Conservation (phyloP, 2,113 vertebrate species). For the Puma concolor region DNA sequence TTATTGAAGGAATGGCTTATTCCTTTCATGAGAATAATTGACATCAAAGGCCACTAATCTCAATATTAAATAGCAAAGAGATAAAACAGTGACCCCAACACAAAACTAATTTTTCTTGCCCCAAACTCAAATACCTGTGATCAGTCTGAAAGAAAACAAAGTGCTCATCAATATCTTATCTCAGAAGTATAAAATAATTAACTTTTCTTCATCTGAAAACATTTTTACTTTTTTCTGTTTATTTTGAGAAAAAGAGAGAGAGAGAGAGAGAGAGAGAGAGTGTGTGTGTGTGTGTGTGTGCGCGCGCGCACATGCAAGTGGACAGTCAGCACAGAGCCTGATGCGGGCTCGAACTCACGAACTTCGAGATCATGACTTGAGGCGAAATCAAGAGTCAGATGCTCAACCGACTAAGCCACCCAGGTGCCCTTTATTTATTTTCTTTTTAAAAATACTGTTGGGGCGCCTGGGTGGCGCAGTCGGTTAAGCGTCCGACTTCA, state of each 20-base stretch:
- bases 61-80: constrained; percentile 49
- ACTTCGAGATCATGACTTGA: too few species aligned
- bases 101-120: background rate
- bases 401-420: too few species aligned
- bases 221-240: background rate
- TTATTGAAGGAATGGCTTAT: background rate
- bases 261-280: too few species aligned
- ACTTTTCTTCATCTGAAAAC: background rate
- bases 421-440: background rate
- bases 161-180: background rate
- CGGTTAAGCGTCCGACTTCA: too few species aligned
- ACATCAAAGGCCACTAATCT: constrained; percentile 34
- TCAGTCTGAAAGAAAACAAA: background rate
- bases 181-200: constrained; percentile 42
- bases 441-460: background rate
- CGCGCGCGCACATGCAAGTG: rapidly evolving
- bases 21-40: constrained; percentile 54
- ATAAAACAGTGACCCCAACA: constrained; percentile 47
- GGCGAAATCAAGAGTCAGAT: too few species aligned
- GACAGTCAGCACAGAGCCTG: too few species aligned
- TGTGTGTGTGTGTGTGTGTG: too few species aligned
- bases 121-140: background rate
- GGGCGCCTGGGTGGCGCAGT: too few species aligned
- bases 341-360: too few species aligned
- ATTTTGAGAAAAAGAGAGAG: too few species aligned